A percentile compares a stretch with the other conserved stretches of the same genome.
Conservation (phyloP, 2,113 vertebrate species). For the Melanocharis versteri region DNA sequence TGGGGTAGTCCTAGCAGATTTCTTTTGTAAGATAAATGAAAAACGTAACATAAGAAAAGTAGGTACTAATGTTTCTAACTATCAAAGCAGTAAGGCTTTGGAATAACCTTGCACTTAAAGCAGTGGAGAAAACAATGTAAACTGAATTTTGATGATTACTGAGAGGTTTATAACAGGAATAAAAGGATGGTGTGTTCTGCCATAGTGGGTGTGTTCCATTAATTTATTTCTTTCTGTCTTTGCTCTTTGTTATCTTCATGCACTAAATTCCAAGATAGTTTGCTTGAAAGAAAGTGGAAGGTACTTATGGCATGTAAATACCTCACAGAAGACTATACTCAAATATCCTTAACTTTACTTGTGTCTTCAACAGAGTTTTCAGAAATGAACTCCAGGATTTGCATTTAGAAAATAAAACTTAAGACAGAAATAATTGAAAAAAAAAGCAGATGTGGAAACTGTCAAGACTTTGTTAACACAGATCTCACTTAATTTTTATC, state of each 20-base stretch:
- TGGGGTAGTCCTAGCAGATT: background rate
- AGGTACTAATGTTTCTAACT: background rate
- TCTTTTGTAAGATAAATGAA: background rate
- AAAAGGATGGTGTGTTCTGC: background rate
- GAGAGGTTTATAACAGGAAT: background rate
- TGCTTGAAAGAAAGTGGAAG: background rate
- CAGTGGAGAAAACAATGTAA: background rate
- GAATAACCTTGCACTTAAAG: background rate
- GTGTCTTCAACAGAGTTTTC: background rate
- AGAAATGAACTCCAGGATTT: background rate
- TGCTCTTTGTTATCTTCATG: background rate
- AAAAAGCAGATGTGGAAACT: background rate
- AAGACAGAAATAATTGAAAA: background rate
- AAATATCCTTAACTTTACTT: background rate
- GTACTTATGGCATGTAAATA: background rate
- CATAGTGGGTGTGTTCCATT: background rate
- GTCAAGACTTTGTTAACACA: background rate
- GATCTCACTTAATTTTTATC: background rate
- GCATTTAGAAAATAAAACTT: background rate
- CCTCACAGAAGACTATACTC: background rate
- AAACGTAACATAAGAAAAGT: background rate
- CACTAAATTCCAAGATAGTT: background rate
- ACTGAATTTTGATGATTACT: background rate
- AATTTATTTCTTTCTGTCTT: background rate
- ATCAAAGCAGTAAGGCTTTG: background rate